Evolutionary conservation across 2,113 vertebrate genomes (phyloP).

Genomic region (Engystomops pustulosus): DNA sequence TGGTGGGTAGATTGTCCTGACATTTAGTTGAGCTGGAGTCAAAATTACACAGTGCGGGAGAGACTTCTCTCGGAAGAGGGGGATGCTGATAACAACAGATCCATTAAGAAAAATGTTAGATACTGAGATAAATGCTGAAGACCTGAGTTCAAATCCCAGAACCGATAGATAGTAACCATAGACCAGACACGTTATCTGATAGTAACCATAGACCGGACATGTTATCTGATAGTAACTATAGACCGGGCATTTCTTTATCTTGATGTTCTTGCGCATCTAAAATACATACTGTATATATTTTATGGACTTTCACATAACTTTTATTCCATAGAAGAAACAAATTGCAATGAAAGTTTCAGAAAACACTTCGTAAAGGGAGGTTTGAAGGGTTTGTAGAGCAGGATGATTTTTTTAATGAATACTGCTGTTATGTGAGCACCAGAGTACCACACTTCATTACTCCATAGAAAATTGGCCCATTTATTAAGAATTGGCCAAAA

Average conservation of each 20-base stretch:
- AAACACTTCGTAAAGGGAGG: too few relatives aligned
- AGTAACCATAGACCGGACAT: not conserved
- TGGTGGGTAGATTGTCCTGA: constrained; percentile 16
- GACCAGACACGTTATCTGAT: not conserved
- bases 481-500: too few relatives aligned
- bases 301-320: not conserved
- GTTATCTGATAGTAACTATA: too few relatives aligned
- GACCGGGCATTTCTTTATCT: not conserved
- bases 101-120: constrained; percentile 14
- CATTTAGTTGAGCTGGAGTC: constrained; percentile 20
- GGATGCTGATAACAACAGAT: not conserved
- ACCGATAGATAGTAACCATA: not conserved
- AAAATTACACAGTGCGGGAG: not conserved
- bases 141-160: not conserved
- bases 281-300: not conserved
- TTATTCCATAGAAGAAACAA: not conserved
- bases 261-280: constrained; percentile 1
- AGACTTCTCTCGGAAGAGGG: not conserved
- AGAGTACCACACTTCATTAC: too few relatives aligned
- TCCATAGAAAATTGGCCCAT: too few relatives aligned
- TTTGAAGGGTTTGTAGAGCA: too few relatives aligned
- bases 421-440: too few relatives aligned
- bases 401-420: too few relatives aligned
- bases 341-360: not conserved
- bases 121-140: not conserved